Percentiles rank a stretch among this genome's conserved stretches.
These are phyloP conservation scores for Hydrocynus forskahlii DNA, from an alignment of 2,797 vertebrate genomes.

Conservation along the genomic window DNA sequence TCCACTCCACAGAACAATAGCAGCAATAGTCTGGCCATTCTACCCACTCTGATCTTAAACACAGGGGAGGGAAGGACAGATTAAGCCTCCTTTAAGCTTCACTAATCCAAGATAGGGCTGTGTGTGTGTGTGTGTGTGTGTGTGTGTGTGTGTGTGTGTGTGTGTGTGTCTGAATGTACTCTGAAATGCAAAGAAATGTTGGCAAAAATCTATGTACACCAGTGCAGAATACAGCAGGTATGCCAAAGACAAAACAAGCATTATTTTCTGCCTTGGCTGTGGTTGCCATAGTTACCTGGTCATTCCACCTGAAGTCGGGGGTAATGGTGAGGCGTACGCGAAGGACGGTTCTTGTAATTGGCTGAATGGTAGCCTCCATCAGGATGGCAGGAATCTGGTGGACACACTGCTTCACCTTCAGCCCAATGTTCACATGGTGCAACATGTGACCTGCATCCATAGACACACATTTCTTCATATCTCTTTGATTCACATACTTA, in stretches of 20 bases:
- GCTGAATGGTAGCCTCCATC: constrained; percentile 94
- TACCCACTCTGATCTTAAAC: constrained; percentile 59
- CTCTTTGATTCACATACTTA: not conserved
- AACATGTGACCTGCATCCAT: constrained; percentile 91
- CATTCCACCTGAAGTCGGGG: constrained; percentile 94
- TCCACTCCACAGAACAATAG: constrained; percentile 58
- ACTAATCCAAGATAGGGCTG: constrained; percentile 29
- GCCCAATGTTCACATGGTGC: constrained; percentile 94
- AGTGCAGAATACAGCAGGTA: constrained; percentile 16
- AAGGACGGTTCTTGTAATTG: constrained; percentile 95
- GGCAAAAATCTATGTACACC: not conserved
- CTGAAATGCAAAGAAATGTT: constrained; percentile 11
- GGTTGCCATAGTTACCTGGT: constrained; percentile 85
- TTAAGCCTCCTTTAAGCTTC: constrained; percentile 54
- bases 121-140: constrained; percentile 35
- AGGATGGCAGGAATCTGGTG: constrained; percentile 93
- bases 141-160: constrained; percentile 28
- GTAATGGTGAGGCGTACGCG: constrained; percentile 86
- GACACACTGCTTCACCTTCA: constrained; percentile 94
- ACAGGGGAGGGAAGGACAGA: constrained; percentile 54
- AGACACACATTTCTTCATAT: not conserved
- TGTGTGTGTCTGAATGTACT: not conserved
- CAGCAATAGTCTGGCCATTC: constrained; percentile 44
- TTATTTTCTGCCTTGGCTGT: constrained; percentile 2
- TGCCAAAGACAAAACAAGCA: not conserved